Conservation (phyloP, 2,888 invertebrate genomes). For the Proisotoma minuta region DNA sequence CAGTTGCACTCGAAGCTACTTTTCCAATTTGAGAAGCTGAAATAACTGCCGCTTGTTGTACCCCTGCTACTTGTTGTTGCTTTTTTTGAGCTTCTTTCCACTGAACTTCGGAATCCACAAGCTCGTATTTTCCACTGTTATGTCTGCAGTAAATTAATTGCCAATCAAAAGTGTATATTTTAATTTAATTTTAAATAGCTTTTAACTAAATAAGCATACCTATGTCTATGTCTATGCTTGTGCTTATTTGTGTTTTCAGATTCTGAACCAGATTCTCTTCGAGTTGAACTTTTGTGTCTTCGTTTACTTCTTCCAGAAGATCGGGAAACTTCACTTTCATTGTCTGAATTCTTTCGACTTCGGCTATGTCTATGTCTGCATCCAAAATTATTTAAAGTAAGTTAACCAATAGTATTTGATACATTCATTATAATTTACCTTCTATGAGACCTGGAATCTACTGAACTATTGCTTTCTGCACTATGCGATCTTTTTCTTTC, state of each 20-base stretch:
- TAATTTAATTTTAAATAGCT: background rate
- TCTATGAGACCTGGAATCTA: slow-evolving; percentile 72
- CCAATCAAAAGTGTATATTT: background rate
- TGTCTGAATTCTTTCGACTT: slow-evolving; percentile 77
- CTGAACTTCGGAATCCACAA: slow-evolving; percentile 81
- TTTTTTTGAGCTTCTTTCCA: slow-evolving; percentile 82
- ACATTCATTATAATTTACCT: slow-evolving; percentile 58
- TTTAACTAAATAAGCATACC: slow-evolving; percentile 38
- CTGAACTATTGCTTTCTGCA: slow-evolving; percentile 84
- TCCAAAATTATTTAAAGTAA: background rate
- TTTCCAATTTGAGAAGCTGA: slow-evolving; percentile 22
- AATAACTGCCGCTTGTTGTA: slow-evolving; percentile 56
- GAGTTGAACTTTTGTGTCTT: slow-evolving; percentile 63
- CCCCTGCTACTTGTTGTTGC: slow-evolving; percentile 59
- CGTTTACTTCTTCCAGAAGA: slow-evolving; percentile 71
- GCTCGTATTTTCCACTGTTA: slow-evolving; percentile 56
- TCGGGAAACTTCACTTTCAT: slow-evolving; percentile 82
- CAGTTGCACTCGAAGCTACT: background rate
- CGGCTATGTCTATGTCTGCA: slow-evolving; percentile 66
- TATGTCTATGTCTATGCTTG: slow-evolving; percentile 49
- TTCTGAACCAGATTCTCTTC: slow-evolving; percentile 67
- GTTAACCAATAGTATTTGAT: background rate
- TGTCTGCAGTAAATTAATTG: slow-evolving; percentile 18
- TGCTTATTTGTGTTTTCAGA: slow-evolving; percentile 59
- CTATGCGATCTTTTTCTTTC: slow-evolving; percentile 58